Percentiles rank a stretch among this genome's conserved stretches.
Conservation (phyloP, 2,113 vertebrate species). For the Lophius piscatorius region DNA sequence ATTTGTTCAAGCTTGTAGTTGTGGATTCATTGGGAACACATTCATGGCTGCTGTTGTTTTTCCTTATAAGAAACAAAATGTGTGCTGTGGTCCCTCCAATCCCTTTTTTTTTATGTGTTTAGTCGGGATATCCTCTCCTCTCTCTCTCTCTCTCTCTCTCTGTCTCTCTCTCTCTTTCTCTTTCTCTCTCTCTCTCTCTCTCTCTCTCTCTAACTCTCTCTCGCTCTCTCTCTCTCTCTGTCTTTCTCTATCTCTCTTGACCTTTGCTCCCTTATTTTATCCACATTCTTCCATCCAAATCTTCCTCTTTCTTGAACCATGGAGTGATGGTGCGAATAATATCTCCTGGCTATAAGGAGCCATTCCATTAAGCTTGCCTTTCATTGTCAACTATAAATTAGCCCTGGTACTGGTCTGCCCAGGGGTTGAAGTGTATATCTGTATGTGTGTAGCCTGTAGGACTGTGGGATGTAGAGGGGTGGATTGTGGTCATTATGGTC, state of each 20-base stretch:
- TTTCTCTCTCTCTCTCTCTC: not conserved
- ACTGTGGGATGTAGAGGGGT: conserved; percentile 77
- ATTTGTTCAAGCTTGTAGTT: conserved; percentile 79
- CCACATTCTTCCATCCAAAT: conserved; percentile 48
- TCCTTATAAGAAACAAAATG: conserved; percentile 75
- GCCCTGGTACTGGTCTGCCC: conserved; percentile 56
- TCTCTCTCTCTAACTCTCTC: conserved; percentile 12
- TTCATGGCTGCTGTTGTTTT: conserved; percentile 83
- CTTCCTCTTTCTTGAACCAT: conserved; percentile 51
- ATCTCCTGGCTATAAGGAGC: conserved; percentile 88
- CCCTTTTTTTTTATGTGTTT: conserved; percentile 53
- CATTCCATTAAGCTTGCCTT: conserved; percentile 90
- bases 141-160: conserved; percentile 20
- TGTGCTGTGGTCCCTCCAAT: conserved; percentile 60
- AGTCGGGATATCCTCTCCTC: too few species aligned
- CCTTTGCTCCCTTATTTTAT: conserved; percentile 38
- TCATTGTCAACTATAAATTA: conserved; percentile 95
- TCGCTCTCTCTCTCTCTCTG: conserved; percentile 1
- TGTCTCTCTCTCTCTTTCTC: conserved; percentile 1
- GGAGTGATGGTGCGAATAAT: conserved; percentile 78
- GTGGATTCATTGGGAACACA: conserved; percentile 85
- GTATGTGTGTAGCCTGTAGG: conserved; percentile 60
- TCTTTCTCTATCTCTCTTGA: conserved; percentile 22
- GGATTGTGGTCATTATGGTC: conserved; percentile 97
- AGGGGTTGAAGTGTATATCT: conserved; percentile 67